Evolutionary conservation across 2,888 invertebrate species (phyloP).

Genomic region (Ichneumon xanthorius): DNA sequence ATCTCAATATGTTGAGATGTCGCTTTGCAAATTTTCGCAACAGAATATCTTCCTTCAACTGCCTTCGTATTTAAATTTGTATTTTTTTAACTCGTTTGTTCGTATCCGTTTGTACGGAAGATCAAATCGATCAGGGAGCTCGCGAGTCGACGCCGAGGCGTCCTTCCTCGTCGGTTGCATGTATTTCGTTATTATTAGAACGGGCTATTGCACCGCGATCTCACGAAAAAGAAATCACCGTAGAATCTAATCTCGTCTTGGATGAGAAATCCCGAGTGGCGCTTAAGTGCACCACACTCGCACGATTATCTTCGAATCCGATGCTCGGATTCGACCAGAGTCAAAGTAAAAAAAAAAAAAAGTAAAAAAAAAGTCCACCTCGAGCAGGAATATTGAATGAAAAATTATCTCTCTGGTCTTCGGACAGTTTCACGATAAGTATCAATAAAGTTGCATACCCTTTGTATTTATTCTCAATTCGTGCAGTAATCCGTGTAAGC

Average conservation of each 20-base stretch:
- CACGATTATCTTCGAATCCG: constrained; percentile 3
- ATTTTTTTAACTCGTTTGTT: neutral
- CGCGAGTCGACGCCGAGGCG: constrained; percentile 11
- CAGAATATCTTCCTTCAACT: neutral
- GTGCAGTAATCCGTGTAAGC: no score
- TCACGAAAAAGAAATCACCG: constrained; percentile 52
- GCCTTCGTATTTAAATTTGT: neutral
- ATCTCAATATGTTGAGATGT: neutral
- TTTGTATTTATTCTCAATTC: no score
- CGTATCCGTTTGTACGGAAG: constrained; percentile 9
- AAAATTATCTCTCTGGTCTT: no score
- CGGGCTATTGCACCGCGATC: constrained; percentile 46
- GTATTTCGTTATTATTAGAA: constrained; percentile 57
- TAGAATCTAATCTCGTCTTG: constrained; percentile 56
- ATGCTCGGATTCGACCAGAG: constrained; percentile 11
- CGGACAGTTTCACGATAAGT: no score
- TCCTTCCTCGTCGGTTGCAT: constrained; percentile 40
- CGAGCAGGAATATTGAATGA: no score
- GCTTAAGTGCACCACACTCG: neutral
- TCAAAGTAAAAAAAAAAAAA: neutral
- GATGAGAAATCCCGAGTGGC: constrained; percentile 46
- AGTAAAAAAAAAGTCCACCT: no score
- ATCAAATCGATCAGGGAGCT: constrained; percentile 5
- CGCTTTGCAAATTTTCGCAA: no score
- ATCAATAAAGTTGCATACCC: no score